Evolutionary conservation across 1,140 invertebrate genomes (phyloP), one percentile per base, ranked within the genome.

Genomic region (Venustaconcha ellipsiformis): DNA sequence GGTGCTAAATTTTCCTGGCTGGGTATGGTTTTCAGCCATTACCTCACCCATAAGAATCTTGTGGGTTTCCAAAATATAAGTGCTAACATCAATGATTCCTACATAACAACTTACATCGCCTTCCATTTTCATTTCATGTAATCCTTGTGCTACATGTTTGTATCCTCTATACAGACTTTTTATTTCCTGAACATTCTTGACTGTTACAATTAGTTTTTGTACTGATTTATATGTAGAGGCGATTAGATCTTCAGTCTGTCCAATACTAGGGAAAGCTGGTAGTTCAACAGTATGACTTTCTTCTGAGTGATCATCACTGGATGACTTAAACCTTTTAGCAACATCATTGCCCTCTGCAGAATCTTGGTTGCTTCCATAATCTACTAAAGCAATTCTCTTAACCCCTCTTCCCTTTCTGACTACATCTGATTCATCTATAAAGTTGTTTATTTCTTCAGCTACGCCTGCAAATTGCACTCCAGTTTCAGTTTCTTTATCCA

Each of bases 91-190:
- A 14, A 70, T 18, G 13, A 70, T 3, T 14, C 60, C 63, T 56
- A 23, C 48, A 62, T 18, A 65, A 20, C 20, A 6, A 57, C 60
- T 20, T 14, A 14, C 30, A 11, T 8, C 57, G 37, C 26, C 26
- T 30, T 30, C 2, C 26, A 30, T 30, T 30, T 30, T 30, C 26
- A 57, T 56, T 59, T 71, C 20, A 48, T 63, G 30, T 23, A 71
- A n/a, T 63, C 62, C 70, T n/a, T 60, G 17, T 55, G 17, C 55
- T 14, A 72, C 57, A 14, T 65, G 37, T 20, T 30, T 58, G 63
- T 57, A 57, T 15, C 60, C 70, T 17, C n/a, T 55, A 65, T 66
- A 72, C 63, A 72, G 57, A 57, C 65, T 64, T 57, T 57, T 57
- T 18, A 63, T 72, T 55, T 71, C 70, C 1, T 6, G 11, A 48